Evolutionary conservation across 2,113 vertebrate species (phyloP).

Genomic region (Phalacrocorax brasilianus): DNA sequence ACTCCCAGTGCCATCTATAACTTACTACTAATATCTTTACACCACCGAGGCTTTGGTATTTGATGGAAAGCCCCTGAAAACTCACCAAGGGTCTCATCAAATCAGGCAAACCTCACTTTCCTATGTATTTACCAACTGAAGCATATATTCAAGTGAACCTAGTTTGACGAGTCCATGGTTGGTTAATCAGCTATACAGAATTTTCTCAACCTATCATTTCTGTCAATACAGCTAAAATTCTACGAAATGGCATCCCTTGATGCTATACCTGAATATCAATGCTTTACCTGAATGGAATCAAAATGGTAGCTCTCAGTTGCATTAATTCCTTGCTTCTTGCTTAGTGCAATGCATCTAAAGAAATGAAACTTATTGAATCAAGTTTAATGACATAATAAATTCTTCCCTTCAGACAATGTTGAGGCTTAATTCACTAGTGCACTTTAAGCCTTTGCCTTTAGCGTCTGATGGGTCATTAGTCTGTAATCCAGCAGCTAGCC

Average conservation of each 20-base stretch:
- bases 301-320: constrained; percentile 21
- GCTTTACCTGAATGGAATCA: constrained; percentile 61
- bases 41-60: constrained; percentile 59
- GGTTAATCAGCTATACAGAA: constrained; percentile 48
- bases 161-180: constrained; percentile 27
- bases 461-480: constrained; percentile 82
- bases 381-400: constrained; percentile 81
- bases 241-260: neutral
- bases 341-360: constrained; percentile 56
- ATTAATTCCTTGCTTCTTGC: constrained; percentile 61
- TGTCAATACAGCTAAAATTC: constrained; percentile 31
- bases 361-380: constrained; percentile 80
- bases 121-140: constrained; percentile 69
- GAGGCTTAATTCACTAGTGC: constrained; percentile 80
- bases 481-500: constrained; percentile 76
- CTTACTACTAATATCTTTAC: constrained; percentile 65
- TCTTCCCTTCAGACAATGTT: constrained; percentile 75
- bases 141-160: constrained; percentile 57
- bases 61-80: constrained; percentile 56
- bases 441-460: constrained; percentile 82
- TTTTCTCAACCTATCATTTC: constrained; percentile 54
- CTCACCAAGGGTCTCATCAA: constrained; percentile 68
- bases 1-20: constrained; percentile 54
- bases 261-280: neutral
- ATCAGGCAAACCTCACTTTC: constrained; percentile 61